A percentile compares a stretch with the other conserved stretches of the same genome.
Evolutionary conservation across 1,140 invertebrate species (phyloP).

Genomic region (Cardiocondyla obscurior): DNA sequence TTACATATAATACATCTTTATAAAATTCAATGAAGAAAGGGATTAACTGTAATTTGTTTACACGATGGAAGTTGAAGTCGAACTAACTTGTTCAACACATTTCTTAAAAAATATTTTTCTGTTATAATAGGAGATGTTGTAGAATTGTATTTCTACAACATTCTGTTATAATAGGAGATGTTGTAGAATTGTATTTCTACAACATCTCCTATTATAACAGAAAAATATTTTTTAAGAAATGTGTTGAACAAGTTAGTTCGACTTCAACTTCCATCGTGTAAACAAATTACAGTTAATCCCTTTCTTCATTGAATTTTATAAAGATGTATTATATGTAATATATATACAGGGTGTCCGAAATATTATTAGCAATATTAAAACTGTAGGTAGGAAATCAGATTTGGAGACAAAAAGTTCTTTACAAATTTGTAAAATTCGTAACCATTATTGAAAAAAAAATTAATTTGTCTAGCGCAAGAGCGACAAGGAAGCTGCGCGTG

Average conservation of each 20-base stretch:
- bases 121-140: neutral
- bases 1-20: no score
- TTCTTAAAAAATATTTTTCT: neutral
- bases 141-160: no score
- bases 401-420: no score
- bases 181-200: neutral
- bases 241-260: neutral
- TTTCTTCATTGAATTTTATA: neutral
- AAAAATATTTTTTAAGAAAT: neutral
- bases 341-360: no score
- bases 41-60: neutral
- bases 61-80: neutral
- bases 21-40: neutral
- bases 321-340: no score
- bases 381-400: no score
- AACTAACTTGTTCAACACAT: neutral
- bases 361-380: no score
- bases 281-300: neutral
- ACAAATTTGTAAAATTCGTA: no score
- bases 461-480: no score
- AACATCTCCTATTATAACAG: neutral
- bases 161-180: no score
- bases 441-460: no score
- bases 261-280: neutral
- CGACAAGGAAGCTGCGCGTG: no score